phyloP scores from a whole-genome alignment of 2,888 invertebrate genomes.

The Diadegma fenestrale region DNA sequence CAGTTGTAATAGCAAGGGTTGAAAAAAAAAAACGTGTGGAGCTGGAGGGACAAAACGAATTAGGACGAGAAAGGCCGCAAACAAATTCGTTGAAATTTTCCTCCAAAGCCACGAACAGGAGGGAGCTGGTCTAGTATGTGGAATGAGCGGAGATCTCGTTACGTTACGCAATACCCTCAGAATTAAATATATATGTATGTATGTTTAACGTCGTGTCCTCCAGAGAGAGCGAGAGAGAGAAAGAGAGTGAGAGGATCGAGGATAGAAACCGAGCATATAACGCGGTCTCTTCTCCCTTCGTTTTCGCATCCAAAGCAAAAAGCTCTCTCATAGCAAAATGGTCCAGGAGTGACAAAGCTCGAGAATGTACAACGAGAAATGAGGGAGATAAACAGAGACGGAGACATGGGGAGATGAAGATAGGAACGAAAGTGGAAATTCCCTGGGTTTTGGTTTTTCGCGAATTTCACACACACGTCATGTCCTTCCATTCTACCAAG shows the following conservation, averaged over 20 bases:
- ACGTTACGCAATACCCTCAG: constrained; percentile 54
- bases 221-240: constrained; percentile 16
- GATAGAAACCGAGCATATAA: constrained; percentile 37
- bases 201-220: constrained; percentile 1
- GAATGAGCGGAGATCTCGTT: constrained; percentile 64
- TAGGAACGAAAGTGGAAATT: constrained; percentile 70
- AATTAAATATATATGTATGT: constrained; percentile 15
- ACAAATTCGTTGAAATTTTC: constrained; percentile 78
- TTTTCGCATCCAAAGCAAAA: constrained; percentile 32
- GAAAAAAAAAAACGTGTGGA: constrained; percentile 4
- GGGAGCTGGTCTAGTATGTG: constrained; percentile 29
- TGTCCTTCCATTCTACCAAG: constrained; percentile 63
- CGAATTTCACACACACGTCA: constrained; percentile 75
- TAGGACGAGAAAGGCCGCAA: constrained; percentile 72
- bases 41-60: constrained; percentile 71
- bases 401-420: constrained; percentile 55
- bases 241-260: constrained; percentile 35
- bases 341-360: constrained; percentile 50
- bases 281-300: constrained; percentile 42
- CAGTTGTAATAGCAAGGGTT: constrained; percentile 40
- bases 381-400: constrained; percentile 30
- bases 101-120: constrained; percentile 65
- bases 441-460: constrained; percentile 81
- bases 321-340: constrained; percentile 22
- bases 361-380: constrained; percentile 20